Base-by-base conservation (phyloP, 1,140 invertebrate species). In the Ceratosolen solmsi region DNA sequence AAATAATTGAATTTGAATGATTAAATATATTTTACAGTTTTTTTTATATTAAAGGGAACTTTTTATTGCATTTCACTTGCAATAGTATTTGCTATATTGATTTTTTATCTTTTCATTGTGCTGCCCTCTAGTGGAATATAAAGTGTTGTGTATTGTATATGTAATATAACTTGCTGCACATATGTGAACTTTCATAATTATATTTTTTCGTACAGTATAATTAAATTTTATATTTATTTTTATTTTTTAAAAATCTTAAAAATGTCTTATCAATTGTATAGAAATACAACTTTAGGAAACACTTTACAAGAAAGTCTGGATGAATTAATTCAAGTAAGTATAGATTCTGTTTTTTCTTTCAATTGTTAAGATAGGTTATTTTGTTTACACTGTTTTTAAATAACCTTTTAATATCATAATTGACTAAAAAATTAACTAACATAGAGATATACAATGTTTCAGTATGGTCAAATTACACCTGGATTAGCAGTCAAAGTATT, bases 271-370 rank as follows among this genome's bases (percentile, higher is more conserved):
- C 98, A 99, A 92, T 92, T 99, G 25, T 99, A 99, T 90, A 94
- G 98, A 91, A 99, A 99, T 88, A 99, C 98, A 22, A 99, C 98
- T 1, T 93, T 99, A 82, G 98, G 98, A 0, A 97, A 98, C 89
- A 99, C 98, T 1, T 92, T 99, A 70, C 98, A 99, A 91, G 98
- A 99, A 92, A 98, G 96, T 90, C 93, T 99, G 9, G 98, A 99
- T 87, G 98, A 99, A 92, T 91, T 99, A 65, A 96, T 98, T 87
- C 96, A 95, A 92, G 95, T 95, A 89, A 84, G 68, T 73, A 15
- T 54, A 65, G 54, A 15, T 54, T 8, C 51, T 11, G 13, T 22
- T 30, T 63, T 81, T 60, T 46, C 25, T n/a, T 79, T 11, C 9
- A 8, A 56, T 56, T 60, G 11, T 68, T 72, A 49, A 56, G 9